phyloP scores from a whole-genome alignment of 1,140 invertebrate species.

The Conopomorpha cramerella region DNA sequence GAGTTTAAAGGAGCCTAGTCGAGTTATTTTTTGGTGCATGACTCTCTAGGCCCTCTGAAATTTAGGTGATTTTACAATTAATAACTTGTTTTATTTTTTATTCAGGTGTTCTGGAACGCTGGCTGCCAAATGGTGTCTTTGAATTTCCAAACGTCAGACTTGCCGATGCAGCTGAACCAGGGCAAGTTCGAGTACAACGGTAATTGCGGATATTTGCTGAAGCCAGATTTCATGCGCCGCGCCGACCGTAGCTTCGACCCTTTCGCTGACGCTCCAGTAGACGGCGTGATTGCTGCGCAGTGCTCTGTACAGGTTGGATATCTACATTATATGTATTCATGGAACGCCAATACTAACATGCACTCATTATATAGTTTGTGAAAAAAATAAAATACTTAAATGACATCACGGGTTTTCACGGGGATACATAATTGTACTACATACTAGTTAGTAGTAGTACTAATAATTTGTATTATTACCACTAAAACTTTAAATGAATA shows the following conservation, averaged over 20 bases:
- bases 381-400: too few relatives aligned
- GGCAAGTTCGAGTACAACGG: conserved; percentile 99
- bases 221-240: conserved; percentile 98
- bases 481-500: too few relatives aligned
- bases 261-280: conserved; percentile 98
- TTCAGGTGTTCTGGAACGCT: conserved; percentile 88
- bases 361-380: too few relatives aligned
- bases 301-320: conserved; percentile 88
- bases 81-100: conserved; percentile 3
- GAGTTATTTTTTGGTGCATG: too few relatives aligned
- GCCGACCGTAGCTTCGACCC: conserved; percentile 97
- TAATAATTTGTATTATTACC: too few relatives aligned
- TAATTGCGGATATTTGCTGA: conserved; percentile 94
- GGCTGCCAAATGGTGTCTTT: conserved; percentile 97
- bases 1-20: too few relatives aligned
- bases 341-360: too few relatives aligned
- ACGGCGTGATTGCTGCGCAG: conserved; percentile 98
- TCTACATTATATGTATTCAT: neutral
- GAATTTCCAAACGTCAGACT: conserved; percentile 99
- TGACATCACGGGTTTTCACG: too few relatives aligned
- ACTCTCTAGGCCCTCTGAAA: too few relatives aligned
- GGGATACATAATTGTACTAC: too few relatives aligned
- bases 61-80: too few relatives aligned
- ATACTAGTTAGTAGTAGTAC: too few relatives aligned
- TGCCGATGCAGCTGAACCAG: conserved; percentile 99